A percentile compares a stretch with the other conserved stretches of the same genome.
phyloP scores from a whole-genome alignment of 2,888 invertebrate genomes.

The Noctua pronuba region DNA sequence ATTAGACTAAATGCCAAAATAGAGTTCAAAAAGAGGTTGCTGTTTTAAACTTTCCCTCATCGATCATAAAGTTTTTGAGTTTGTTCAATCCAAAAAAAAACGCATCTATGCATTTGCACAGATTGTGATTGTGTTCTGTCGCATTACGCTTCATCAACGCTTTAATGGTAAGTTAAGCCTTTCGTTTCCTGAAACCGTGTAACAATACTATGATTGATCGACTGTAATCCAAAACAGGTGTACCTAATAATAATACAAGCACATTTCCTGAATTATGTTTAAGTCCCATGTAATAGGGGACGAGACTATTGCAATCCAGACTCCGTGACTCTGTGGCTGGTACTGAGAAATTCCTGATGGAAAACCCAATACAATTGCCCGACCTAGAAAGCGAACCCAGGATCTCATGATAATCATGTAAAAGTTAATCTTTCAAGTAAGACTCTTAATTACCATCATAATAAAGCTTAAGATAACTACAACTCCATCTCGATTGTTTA shows the following conservation, averaged over 20 bases:
- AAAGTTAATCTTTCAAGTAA: neutral
- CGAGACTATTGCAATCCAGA: neutral
- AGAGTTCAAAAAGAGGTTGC: neutral
- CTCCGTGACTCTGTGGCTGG: neutral
- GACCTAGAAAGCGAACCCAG: neutral
- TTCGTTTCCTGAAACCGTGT: neutral
- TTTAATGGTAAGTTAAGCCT: neutral
- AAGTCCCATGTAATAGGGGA: too few relatives aligned
- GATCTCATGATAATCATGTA: neutral
- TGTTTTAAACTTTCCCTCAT: neutral
- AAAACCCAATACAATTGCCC: neutral
- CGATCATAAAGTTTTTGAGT: neutral
- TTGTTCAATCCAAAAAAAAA: neutral
- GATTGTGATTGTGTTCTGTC: too few relatives aligned
- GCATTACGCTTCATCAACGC: neutral
- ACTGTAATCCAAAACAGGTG: neutral
- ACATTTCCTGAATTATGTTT: neutral
- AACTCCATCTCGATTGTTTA: slow-evolving; percentile 51
- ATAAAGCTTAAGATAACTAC: slow-evolving; percentile 11
- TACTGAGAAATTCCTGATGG: too few relatives aligned
- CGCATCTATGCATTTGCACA: neutral
- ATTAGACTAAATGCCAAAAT: neutral
- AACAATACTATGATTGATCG: neutral
- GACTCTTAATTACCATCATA: slow-evolving; percentile 22
- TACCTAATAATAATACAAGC: neutral